phyloP scores from a whole-genome alignment of 2,888 invertebrate genomes.

The Stenoptilia bipunctidactyla region DNA sequence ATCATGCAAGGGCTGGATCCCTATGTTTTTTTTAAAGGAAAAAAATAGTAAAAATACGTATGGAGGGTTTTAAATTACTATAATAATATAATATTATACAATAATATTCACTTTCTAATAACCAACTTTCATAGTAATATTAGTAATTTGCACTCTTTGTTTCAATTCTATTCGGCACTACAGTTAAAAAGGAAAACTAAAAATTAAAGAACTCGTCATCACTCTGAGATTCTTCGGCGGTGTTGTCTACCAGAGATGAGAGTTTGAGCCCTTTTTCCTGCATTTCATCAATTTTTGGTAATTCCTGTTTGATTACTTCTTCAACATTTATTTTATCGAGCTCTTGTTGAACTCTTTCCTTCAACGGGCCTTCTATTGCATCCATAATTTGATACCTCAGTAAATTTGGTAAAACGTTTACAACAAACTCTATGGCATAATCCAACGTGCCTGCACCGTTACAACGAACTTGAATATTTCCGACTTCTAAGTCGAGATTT shows the following conservation, averaged over 20 bases:
- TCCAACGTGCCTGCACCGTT: conserved; percentile 90
- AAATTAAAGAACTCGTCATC: conserved; percentile 61
- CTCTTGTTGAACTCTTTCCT: conserved; percentile 79
- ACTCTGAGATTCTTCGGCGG: conserved; percentile 20
- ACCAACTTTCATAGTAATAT: too few relatives aligned
- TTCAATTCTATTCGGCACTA: too few relatives aligned
- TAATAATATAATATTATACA: too few relatives aligned
- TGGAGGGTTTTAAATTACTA: too few relatives aligned
- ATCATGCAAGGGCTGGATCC: too few relatives aligned
- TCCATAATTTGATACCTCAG: conserved; percentile 90
- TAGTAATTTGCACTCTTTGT: too few relatives aligned
- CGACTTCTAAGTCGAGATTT: conserved; percentile 82
- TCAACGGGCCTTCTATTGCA: conserved; percentile 83
- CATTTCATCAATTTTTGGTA: conserved; percentile 76
- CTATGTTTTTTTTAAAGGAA: too few relatives aligned
- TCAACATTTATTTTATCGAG: conserved; percentile 82
- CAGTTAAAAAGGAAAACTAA: conserved; percentile 23
- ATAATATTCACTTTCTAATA: too few relatives aligned
- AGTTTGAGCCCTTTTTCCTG: conserved; percentile 56
- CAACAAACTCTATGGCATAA: conserved; percentile 82
- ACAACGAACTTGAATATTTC: conserved; percentile 86
- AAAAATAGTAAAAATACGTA: too few relatives aligned
- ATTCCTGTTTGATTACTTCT: conserved; percentile 76
- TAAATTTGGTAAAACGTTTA: conserved; percentile 88
- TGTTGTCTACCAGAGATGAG: conserved; percentile 30